Evolutionary conservation across 2,888 invertebrate species (phyloP), one percentile per base, ranked within the genome.

Genomic region (Cactoblastis cactorum): DNA sequence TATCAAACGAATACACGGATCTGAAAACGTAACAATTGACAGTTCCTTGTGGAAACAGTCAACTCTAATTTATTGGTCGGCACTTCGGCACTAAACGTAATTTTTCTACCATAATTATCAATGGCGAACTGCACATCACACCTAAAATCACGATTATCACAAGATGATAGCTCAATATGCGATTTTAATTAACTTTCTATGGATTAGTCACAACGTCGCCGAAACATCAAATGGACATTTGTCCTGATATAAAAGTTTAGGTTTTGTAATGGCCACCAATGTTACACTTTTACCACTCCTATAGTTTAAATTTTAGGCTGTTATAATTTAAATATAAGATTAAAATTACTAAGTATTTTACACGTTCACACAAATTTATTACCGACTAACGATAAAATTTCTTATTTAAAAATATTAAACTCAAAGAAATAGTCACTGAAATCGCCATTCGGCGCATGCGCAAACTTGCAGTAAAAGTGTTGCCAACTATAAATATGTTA

Each of bases 381-480:
- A 88, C 79, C 79, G 72, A 81, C 73, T 83, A 85, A 83, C 78
- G 79, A 80, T 80, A 84, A 82, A 88, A 86, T 87, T 85, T 85
- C 83, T 78, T 84, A 83, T 74, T 80, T 85, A 83, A 63, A 88
- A 88, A 84, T 87, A 85, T 73, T 77, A 77, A 81, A 81, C 85
- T 87, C 85, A 84, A 86, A 87, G 87, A 85, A 54, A 80, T 82
- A 85, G 74, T 88, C 87, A 88, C 87, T 84, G 78, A 83, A 72
- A 76, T 89, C 88, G 87, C 88, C 88, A 89, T 89, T 88, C 88
- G 87, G 88, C 88, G 88, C 88, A 89, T 89, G 88, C 88, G 88
- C 89, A 85, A 89, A 89, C 87, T 88, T 85, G 85, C 77, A 77
- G 71, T 74, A 71, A 57, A 53, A 57, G 77, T 84, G 83, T 82